These are phyloP conservation scores for Artibeus lituratus DNA, from an alignment of 2,797 vertebrate genomes.

Conservation along the genomic window DNA sequence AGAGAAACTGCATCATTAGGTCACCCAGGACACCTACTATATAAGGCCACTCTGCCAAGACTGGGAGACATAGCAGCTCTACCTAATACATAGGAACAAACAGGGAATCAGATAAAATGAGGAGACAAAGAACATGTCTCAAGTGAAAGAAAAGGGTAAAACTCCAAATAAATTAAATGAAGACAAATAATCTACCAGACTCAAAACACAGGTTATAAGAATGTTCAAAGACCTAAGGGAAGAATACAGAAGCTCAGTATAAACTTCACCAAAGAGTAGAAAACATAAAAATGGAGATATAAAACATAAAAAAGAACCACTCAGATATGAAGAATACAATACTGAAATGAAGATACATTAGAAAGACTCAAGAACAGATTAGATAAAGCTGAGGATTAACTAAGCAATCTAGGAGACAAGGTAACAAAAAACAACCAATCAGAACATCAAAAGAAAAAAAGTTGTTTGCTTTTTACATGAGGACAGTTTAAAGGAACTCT, in stretches of 20 bases:
- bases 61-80: neutral
- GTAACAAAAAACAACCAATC: neutral
- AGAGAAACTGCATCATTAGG: neutral
- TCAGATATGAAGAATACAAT: neutral
- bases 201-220: neutral
- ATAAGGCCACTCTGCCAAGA: neutral
- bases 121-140: neutral
- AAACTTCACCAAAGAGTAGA: neutral
- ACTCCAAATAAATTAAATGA: neutral
- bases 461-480: neutral
- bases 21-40: neutral
- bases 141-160: neutral
- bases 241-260: neutral
- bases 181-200: neutral
- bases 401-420: neutral
- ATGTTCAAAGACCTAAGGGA: neutral
- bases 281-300: neutral
- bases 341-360: neutral
- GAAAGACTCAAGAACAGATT: neutral
- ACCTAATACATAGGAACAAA: neutral
- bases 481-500: neutral
- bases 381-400: neutral
- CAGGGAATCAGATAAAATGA: neutral
- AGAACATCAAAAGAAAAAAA: neutral
- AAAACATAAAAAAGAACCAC: neutral